These are phyloP conservation scores for Leptodactylus fallax DNA, from an alignment of 2,797 vertebrate genomes.

Conservation along the genomic window DNA sequence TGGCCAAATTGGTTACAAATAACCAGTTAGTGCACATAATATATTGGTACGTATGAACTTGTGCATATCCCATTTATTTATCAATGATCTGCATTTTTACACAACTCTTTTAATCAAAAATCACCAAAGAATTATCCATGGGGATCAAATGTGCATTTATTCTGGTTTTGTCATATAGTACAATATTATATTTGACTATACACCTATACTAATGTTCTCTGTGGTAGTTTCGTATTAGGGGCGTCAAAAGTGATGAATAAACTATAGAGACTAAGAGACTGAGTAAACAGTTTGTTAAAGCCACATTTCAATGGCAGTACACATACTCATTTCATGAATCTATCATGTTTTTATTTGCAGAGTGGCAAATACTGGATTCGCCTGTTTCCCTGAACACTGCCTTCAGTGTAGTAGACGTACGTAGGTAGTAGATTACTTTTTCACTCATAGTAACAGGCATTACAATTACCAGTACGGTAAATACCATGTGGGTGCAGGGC, in stretches of 20 bases:
- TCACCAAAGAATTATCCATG: neutral
- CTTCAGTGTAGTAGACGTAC: neutral
- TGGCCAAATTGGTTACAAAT: too few relatives aligned
- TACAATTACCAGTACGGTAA: neutral
- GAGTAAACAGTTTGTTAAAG: constrained; percentile 7
- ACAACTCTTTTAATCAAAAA: too few relatives aligned
- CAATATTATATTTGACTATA: neutral
- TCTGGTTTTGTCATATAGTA: neutral
- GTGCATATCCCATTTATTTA: too few relatives aligned
- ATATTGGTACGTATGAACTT: too few relatives aligned
- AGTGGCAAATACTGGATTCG: neutral
- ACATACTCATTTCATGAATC: constrained; percentile 28
- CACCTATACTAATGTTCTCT: neutral
- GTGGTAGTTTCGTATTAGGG: neutral
- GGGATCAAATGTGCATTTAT: neutral
- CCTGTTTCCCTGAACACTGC: constrained; percentile 40
- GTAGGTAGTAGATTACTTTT: neutral
- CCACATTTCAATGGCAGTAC: neutral
- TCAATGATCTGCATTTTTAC: too few relatives aligned
- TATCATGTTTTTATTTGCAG: neutral
- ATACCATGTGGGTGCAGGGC: neutral
- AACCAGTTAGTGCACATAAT: too few relatives aligned
- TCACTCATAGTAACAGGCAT: neutral
- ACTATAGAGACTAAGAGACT: neutral
- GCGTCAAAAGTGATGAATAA: neutral